Evolutionary conservation across 2,888 invertebrate species (phyloP).

Genomic region (Pelosia muscerda): DNA sequence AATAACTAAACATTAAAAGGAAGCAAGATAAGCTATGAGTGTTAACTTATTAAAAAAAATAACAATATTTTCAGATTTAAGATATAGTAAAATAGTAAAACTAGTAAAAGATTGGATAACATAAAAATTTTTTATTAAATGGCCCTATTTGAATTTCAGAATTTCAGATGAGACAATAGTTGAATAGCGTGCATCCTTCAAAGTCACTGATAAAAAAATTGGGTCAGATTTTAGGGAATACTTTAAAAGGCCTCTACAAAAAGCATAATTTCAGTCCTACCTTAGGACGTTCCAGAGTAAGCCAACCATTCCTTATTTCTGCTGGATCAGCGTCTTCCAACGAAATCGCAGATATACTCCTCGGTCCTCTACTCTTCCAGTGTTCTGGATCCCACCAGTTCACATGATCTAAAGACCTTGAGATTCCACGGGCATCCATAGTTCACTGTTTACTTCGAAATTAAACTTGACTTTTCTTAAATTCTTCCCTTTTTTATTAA

Average conservation of each 20-base stretch:
- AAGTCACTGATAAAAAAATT: not conserved
- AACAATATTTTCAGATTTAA: too few relatives aligned
- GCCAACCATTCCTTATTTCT: conserved; percentile 79
- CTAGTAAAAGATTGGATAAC: too few relatives aligned
- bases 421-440: conserved; percentile 70
- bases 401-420: conserved; percentile 70
- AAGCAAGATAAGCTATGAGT: too few relatives aligned
- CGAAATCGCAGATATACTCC: conserved; percentile 70
- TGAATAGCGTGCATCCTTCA: not conserved
- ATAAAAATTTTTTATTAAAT: too few relatives aligned
- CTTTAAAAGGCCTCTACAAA: not conserved
- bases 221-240: not conserved
- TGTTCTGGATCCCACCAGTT: conserved; percentile 80
- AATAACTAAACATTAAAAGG: too few relatives aligned
- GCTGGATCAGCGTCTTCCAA: conserved; percentile 69
- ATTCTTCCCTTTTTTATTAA: not conserved
- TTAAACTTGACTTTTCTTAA: not conserved
- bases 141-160: too few relatives aligned
- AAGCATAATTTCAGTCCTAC: conserved; percentile 47
- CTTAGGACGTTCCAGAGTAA: conserved; percentile 71
- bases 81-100: too few relatives aligned
- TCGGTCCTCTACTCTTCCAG: conserved; percentile 63
- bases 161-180: not conserved
- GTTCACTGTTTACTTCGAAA: conserved; percentile 14
- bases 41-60: too few relatives aligned